Base-by-base conservation (phyloP, 2,888 invertebrate genomes). In the Orchesella flavescens region DNA sequence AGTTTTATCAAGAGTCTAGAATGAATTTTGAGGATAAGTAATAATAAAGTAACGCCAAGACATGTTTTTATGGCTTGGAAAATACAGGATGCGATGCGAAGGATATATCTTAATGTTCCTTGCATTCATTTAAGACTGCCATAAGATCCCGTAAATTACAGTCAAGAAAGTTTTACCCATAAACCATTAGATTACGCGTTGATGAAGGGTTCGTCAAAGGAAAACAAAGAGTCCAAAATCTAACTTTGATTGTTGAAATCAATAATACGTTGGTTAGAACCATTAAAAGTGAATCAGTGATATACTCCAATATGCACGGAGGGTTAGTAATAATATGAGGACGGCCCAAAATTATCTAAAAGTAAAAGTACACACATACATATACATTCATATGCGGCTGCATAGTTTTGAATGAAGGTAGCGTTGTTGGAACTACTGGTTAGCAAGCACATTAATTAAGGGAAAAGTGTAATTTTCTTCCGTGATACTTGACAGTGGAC, bases 381-480 rank as follows among this genome's bases (percentile, higher is more conserved):
- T 7, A 59, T n/a, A 2, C 57, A n/a, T 57, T 17, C 3, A 34
- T 34, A 34, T 34, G 3, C 34, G 17, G 57, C 19, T 15, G 10
- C 57, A 19, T 1, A 57, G 19, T 19, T 53, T 49, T 66, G 66
- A 76, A 49, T 76, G 55, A 66, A 55, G 76, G 76, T 44, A 55
- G 69, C 69, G 44, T 9, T 43, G 15, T 3, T 76, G 53, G 55
- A 74, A 81, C 75, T 63, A 53, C 82, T 82, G 69, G 82, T 76
- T 82, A 76, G 69, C 44, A 75, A 49, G 75, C 75, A 82, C 82
- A 82, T 82, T 82, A 82, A 82, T 82, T 82, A 82, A 76, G 82
- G 75, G 82, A 71, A 82, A 75, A 82, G 82, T 82, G 82, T 82
- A 82, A 82, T 82, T 82, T 82, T 82, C 82, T 82, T 82, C 82